Evolutionary conservation across 1,140 invertebrate genomes (phyloP).

Genomic region (Harlomillsia oculata): DNA sequence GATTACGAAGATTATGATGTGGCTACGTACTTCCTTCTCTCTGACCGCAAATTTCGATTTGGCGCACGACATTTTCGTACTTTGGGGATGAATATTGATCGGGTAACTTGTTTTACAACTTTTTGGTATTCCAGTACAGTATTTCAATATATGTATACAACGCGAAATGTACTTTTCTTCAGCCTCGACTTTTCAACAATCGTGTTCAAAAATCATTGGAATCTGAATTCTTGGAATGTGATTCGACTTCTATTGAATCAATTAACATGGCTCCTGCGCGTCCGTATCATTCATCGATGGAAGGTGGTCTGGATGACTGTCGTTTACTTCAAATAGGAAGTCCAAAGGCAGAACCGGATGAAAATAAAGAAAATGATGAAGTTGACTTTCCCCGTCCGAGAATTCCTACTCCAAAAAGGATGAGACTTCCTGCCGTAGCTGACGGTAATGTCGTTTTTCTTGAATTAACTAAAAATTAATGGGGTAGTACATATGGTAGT

Average conservation of each 20-base stretch:
- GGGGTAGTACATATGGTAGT: too few relatives aligned
- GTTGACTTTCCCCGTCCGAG: conserved; percentile 30
- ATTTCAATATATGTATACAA: background rate
- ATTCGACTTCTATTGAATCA: conserved; percentile 22
- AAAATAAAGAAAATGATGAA: conserved; percentile 30
- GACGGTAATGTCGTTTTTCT: too few relatives aligned
- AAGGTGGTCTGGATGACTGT: conserved; percentile 41
- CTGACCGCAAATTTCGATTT: conserved; percentile 52
- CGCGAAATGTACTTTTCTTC: background rate
- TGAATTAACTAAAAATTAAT: too few relatives aligned
- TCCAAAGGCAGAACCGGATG: conserved; percentile 22
- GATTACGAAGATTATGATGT: conserved; percentile 49
- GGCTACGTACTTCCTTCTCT: conserved; percentile 64
- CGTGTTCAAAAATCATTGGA: conserved; percentile 32
- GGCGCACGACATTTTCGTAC: conserved; percentile 41
- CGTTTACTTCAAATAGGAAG: conserved; percentile 39
- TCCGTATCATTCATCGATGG: conserved; percentile 39
- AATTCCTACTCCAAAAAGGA: conserved; percentile 34
- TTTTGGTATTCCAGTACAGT: background rate
- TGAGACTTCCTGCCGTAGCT: conserved; percentile 10
- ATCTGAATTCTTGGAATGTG: conserved; percentile 27
- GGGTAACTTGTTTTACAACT: background rate
- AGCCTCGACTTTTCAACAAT: background rate
- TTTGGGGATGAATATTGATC: conserved; percentile 22
- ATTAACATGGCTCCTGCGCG: conserved; percentile 33